Percentiles rank a stretch among this genome's conserved stretches.
These are phyloP conservation scores for Cepaea hortensis DNA, from an alignment of 2,888 invertebrate genomes.

Conservation along the genomic window DNA sequence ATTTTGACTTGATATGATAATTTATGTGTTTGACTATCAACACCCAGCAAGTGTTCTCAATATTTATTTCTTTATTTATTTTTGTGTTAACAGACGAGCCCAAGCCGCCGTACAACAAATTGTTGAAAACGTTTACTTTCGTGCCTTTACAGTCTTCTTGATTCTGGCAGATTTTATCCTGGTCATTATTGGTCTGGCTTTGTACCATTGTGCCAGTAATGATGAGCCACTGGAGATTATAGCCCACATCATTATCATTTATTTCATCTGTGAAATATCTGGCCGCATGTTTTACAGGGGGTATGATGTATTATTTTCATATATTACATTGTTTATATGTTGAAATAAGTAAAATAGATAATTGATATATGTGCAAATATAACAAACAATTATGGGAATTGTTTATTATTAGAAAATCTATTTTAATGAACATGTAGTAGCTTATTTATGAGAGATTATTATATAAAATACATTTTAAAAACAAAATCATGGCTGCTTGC, in stretches of 20 bases:
- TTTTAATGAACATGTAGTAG: too few species aligned
- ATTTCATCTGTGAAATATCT: slow-evolving; percentile 76
- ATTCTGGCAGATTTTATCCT: slow-evolving; percentile 70
- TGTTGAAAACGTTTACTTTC: slow-evolving; percentile 69
- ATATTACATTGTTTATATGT: not conserved
- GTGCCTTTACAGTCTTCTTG: slow-evolving; percentile 68
- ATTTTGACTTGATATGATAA: too few species aligned
- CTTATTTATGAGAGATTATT: too few species aligned
- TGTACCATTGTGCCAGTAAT: slow-evolving; percentile 56
- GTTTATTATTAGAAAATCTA: too few species aligned
- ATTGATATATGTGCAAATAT: not conserved
- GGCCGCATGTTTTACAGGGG: slow-evolving; percentile 76
- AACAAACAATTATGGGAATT: too few species aligned
- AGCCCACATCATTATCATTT: slow-evolving; percentile 75
- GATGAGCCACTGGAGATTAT: slow-evolving; percentile 66
- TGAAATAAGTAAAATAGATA: not conserved
- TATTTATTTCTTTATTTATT: not conserved
- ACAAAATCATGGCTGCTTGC: too few species aligned
- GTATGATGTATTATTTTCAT: slow-evolving; percentile 72
- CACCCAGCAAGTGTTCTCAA: too few species aligned
- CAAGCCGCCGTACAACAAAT: slow-evolving; percentile 59
- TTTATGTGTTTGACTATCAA: too few species aligned
- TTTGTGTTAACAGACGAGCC: slow-evolving; percentile 54
- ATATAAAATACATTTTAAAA: too few species aligned
- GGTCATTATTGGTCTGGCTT: slow-evolving; percentile 68